phyloP scores from a whole-genome alignment of 2,888 invertebrate species.

The Drosophila greeni region DNA sequence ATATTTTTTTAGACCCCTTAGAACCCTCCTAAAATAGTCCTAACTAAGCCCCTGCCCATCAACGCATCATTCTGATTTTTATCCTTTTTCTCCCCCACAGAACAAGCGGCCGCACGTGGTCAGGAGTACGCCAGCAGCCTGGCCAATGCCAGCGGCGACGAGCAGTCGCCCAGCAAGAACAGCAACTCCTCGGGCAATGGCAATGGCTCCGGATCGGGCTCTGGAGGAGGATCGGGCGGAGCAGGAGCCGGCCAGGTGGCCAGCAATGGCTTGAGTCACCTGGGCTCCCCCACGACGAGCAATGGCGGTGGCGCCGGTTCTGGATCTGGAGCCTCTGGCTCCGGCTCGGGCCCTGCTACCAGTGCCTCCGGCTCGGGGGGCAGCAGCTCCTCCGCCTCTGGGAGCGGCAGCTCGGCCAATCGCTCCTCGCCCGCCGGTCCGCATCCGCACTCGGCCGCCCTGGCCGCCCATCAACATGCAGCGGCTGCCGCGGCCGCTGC shows the following conservation, averaged over 20 bases:
- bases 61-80: slow-evolving; percentile 21
- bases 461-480: slow-evolving; percentile 70
- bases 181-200: slow-evolving; percentile 36
- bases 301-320: slow-evolving; percentile 42
- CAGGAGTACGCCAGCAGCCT: slow-evolving; percentile 70
- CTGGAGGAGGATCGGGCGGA: slow-evolving; percentile 11
- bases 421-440: slow-evolving; percentile 65
- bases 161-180: slow-evolving; percentile 73
- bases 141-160: slow-evolving; percentile 69
- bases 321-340: slow-evolving; percentile 40
- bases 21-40: background rate
- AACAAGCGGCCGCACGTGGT: slow-evolving; percentile 72
- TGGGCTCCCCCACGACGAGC: slow-evolving; percentile 47
- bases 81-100: slow-evolving; percentile 41
- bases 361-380: slow-evolving; percentile 2
- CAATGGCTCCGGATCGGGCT: slow-evolving; percentile 3
- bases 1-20: no score
- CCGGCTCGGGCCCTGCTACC: slow-evolving; percentile 10
- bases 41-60: background rate
- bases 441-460: slow-evolving; percentile 59
- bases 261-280: slow-evolving; percentile 53
- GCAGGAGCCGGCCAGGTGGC: slow-evolving; percentile 34
- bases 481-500: slow-evolving; percentile 68
- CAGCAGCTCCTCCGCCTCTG: slow-evolving; percentile 17
- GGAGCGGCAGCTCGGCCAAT: slow-evolving; percentile 31